phyloP scores from a whole-genome alignment of 1,140 invertebrate species.

The Sitobion miscanthi region DNA sequence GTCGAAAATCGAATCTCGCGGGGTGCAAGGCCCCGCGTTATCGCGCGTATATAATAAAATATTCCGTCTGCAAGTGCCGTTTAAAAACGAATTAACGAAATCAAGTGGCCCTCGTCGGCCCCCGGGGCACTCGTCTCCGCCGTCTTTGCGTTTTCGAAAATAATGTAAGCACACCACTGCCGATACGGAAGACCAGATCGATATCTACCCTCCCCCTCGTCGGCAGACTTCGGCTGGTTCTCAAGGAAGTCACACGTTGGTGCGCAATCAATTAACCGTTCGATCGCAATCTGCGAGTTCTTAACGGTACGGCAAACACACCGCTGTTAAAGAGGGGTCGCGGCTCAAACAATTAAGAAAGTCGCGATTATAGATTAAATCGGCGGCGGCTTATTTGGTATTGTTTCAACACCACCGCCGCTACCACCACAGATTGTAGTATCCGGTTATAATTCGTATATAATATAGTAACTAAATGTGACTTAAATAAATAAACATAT shows the following conservation, averaged over 20 bases:
- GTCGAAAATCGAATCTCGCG: slow-evolving; percentile 19
- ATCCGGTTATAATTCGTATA: neutral
- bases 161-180: neutral
- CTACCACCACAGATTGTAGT: neutral
- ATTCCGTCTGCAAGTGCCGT: slow-evolving; percentile 16
- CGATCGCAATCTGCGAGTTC: slow-evolving; percentile 46
- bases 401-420: slow-evolving; percentile 5
- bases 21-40: neutral
- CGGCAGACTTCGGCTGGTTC: neutral
- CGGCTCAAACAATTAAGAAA: slow-evolving; percentile 52
- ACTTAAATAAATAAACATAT: neutral
- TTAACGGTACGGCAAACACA: slow-evolving; percentile 42
- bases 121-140: slow-evolving; percentile 10
- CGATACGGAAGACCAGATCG: slow-evolving; percentile 27
- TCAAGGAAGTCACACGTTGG: slow-evolving; percentile 47
- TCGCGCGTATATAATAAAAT: neutral
- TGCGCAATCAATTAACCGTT: slow-evolving; percentile 50
- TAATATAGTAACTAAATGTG: no score
- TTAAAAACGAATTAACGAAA: slow-evolving; percentile 51
- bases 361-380: neutral
- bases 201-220: slow-evolving; percentile 36
- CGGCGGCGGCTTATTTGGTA: neutral
- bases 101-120: slow-evolving; percentile 40
- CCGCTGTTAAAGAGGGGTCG: neutral
- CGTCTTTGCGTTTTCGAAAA: neutral